A percentile compares a stretch with the other conserved stretches of the same genome.
Evolutionary conservation across 2,113 vertebrate genomes (phyloP).

Genomic region (Phocoena phocoena): DNA sequence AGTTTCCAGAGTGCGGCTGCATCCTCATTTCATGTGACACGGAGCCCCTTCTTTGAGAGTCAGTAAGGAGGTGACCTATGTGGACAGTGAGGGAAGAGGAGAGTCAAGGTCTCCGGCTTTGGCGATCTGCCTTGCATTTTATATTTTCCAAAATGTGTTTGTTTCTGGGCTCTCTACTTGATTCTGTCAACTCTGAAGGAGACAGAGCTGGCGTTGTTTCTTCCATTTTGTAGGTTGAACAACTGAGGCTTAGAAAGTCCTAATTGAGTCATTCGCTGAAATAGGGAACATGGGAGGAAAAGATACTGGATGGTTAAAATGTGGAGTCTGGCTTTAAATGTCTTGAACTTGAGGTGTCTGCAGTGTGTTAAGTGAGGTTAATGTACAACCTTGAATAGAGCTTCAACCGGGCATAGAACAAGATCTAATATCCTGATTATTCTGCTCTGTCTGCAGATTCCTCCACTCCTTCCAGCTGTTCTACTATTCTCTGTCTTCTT

Average conservation of each 20-base stretch:
- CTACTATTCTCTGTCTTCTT: background rate
- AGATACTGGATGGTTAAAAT: background rate
- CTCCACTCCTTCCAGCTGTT: background rate
- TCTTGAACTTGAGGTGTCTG: background rate
- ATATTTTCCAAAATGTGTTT: background rate
- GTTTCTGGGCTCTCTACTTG: background rate
- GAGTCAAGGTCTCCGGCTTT: background rate
- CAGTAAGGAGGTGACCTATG: background rate
- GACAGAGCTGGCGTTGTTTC: background rate
- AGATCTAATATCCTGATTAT: background rate
- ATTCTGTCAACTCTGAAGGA: background rate
- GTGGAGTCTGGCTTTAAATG: background rate
- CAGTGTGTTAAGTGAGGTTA: background rate
- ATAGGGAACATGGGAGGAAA: background rate
- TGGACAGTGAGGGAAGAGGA: background rate
- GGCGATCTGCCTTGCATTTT: background rate
- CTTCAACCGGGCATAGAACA: background rate
- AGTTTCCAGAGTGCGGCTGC: background rate
- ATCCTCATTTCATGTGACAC: background rate
- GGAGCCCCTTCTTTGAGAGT: background rate
- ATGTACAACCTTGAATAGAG: background rate
- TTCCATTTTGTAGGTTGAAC: background rate
- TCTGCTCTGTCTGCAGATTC: background rate
- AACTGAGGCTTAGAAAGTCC: background rate
- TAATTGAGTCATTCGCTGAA: background rate